phyloP scores from a whole-genome alignment of 2,113 vertebrate genomes.

The Lepus americanus region DNA sequence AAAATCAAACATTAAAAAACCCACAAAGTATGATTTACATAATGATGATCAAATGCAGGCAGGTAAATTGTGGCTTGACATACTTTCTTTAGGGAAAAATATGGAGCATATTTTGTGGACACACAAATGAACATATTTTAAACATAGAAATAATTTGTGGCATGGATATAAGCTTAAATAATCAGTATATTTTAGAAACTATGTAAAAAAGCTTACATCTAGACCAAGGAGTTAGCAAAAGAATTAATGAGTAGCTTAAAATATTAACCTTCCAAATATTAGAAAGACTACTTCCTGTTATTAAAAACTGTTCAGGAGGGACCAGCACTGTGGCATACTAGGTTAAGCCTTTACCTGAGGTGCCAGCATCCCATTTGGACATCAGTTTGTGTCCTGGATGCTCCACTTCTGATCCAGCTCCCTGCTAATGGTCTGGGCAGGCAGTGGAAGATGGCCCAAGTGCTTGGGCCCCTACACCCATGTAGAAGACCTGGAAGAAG shows the following conservation, averaged over 20 bases:
- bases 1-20: background rate
- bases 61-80: background rate
- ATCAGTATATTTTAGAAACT: background rate
- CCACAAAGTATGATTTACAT: background rate
- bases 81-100: background rate
- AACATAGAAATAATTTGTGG: background rate
- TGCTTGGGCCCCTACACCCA: too few relatives aligned
- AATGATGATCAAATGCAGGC: background rate
- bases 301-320: background rate
- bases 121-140: background rate
- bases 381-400: too few relatives aligned
- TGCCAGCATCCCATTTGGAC: too few relatives aligned
- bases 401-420: too few relatives aligned
- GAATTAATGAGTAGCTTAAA: background rate
- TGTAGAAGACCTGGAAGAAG: too few relatives aligned
- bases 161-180: background rate
- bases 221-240: conserved; percentile 26
- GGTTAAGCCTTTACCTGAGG: too few relatives aligned
- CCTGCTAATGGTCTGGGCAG: too few relatives aligned
- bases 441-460: too few relatives aligned
- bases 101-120: background rate
- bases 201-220: background rate
- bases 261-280: background rate
- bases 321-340: background rate
- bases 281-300: background rate